phyloP scores from a whole-genome alignment of 2,113 vertebrate species.

The Pogonocichla stellata region DNA sequence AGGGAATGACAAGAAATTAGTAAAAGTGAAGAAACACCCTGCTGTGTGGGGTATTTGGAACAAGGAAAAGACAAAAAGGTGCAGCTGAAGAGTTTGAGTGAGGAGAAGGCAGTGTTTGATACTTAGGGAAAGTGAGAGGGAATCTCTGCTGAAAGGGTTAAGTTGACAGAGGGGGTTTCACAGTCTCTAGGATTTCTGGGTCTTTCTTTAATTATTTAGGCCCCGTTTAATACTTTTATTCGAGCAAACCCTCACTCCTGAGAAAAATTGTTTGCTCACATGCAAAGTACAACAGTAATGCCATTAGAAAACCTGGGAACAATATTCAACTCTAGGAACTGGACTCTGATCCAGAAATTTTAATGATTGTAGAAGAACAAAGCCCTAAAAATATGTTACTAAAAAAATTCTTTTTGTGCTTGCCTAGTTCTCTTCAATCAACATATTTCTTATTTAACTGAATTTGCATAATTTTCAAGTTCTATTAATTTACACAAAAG shows the following conservation, averaged over 20 bases:
- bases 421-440: neutral
- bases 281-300: neutral
- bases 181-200: neutral
- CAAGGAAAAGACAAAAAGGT: neutral
- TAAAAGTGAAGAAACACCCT: neutral
- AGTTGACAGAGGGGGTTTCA: neutral
- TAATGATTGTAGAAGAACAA: neutral
- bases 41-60: neutral
- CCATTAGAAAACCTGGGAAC: neutral
- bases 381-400: neutral
- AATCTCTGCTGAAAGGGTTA: accelerated
- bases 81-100: neutral
- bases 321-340: neutral
- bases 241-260: neutral
- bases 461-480: neutral
- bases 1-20: accelerated
- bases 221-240: neutral
- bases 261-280: neutral
- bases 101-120: neutral
- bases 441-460: neutral
- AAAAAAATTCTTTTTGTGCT: neutral
- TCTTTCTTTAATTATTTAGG: neutral
- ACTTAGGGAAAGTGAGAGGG: neutral
- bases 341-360: neutral
- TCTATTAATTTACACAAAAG: neutral